Percentiles rank a stretch among this genome's conserved stretches.
Evolutionary conservation across 2,888 invertebrate species (phyloP).

Genomic region (Syrphus vitripennis): DNA sequence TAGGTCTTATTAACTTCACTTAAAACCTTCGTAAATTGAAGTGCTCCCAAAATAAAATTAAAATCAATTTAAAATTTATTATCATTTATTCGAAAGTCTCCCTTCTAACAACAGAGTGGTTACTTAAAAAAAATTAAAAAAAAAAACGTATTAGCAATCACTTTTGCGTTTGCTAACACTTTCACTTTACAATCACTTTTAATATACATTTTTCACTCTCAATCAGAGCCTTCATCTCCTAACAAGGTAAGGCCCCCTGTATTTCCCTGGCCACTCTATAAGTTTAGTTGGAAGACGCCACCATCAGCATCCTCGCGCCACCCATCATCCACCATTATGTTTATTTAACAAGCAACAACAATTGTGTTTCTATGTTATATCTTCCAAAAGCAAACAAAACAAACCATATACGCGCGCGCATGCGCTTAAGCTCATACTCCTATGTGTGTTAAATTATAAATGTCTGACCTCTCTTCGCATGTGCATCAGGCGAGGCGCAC

Average conservation of each 20-base stretch:
- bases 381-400: background rate
- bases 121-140: too few relatives aligned
- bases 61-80: background rate
- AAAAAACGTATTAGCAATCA: conserved; percentile 15
- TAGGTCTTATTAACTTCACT: too few relatives aligned
- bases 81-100: background rate
- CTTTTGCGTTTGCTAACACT: conserved; percentile 37
- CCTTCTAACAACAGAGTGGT: background rate
- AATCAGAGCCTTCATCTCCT: conserved; percentile 48
- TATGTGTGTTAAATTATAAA: conserved; percentile 39
- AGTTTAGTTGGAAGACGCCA: background rate
- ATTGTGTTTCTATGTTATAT: conserved; percentile 51
- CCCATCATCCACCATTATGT: conserved; percentile 24
- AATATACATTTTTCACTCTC: conserved; percentile 54
- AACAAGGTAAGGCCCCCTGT: conserved; percentile 1
- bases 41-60: background rate
- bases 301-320: background rate
- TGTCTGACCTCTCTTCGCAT: conserved; percentile 43
- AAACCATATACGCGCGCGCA: background rate
- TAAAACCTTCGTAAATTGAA: background rate
- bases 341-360: conserved; percentile 13
- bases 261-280: background rate
- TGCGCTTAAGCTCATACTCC: background rate
- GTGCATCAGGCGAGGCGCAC: conserved; percentile 4
- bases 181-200: conserved; percentile 61